Base-by-base conservation (phyloP, 2,888 invertebrate species). In the Dicyrtoma fusca region DNA sequence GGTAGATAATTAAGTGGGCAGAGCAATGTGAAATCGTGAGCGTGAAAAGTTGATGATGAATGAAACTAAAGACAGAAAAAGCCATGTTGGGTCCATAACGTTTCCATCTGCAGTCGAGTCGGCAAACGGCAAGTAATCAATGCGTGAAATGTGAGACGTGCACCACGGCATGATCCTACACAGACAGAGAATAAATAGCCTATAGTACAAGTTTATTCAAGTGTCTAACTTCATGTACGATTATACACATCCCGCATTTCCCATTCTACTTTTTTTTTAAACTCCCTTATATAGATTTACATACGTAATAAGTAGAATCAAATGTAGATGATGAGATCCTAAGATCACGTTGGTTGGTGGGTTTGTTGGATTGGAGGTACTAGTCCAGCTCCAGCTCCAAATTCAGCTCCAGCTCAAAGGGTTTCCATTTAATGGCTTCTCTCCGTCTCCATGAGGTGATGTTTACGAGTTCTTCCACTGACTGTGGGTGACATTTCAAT, bases 401-500 rank as follows among this genome's bases (percentile, higher is more conserved):
- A 3, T 34, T 8, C 34, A 34, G 34, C 34, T 55, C 66, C 53
- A 65, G 71, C 69, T 74, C 74, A 74, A 74, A 74, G 74, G 71
- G 63, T 69, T 68, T 49, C 17, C 47, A 71, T 71, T 71, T 53
- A 71, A 71, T 62, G 53, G 45, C 25, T 64, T 71, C 34, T 63
- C 71, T 62, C n/a, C n/a, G 42, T 51, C 26, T 69, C 62, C 23
- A 53, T 45, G 45, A 44, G 45, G 34, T 51, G 42, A 69, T 69
- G 49, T 62, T 47, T 62, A 51, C 65, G 47, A 53, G 63, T 44
- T 74, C 47, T 34, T 51, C 25, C 34, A 44, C 63, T 57, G 62
- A 69, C 64, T 74, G 74, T 72, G 71, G 74, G 74, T 74, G 74
- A 74, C 74, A 74, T 74, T 74, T 74, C 74, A 72, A 74, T 74